These are phyloP conservation scores for Dinomys branickii DNA, from an alignment of 2,113 vertebrate genomes.

Conservation along the genomic window DNA sequence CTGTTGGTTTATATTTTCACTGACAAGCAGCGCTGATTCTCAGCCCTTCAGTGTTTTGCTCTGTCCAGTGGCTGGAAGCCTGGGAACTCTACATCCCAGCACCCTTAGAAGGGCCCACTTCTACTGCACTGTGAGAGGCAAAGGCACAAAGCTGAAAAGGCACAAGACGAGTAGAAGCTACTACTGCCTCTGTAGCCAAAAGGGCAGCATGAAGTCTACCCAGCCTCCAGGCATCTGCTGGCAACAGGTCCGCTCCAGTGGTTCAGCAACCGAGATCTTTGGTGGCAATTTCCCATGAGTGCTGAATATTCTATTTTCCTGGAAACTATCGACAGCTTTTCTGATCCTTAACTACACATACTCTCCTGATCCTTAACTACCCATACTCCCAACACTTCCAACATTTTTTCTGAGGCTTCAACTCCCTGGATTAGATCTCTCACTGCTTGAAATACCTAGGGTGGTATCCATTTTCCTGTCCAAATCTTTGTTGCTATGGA, in stretches of 20 bases:
- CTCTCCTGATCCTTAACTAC: not conserved
- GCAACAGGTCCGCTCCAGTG: not conserved
- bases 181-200: not conserved
- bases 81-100: not conserved
- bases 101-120: not conserved
- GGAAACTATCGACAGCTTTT: not conserved
- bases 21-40: not conserved
- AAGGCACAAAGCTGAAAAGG: not conserved
- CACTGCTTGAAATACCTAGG: not conserved
- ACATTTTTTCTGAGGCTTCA: not conserved
- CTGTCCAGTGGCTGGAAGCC: not conserved
- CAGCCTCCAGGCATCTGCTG: not conserved
- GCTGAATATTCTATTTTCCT: not conserved
- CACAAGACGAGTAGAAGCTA: not conserved
- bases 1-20: not conserved
- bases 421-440: not conserved
- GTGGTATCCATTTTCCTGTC: not conserved
- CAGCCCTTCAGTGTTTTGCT: not conserved
- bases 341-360: not conserved
- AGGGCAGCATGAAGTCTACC: rapidly evolving
- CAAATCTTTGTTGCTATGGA: not conserved
- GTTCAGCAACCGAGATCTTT: not conserved
- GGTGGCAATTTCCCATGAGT: not conserved
- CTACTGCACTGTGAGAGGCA: not conserved
- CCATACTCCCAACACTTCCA: not conserved